Percentiles rank a stretch among this genome's conserved stretches.
These are phyloP conservation scores for Brachionus asplanchnoidis DNA, from an alignment of 1,140 invertebrate genomes.

Conservation along the genomic window DNA sequence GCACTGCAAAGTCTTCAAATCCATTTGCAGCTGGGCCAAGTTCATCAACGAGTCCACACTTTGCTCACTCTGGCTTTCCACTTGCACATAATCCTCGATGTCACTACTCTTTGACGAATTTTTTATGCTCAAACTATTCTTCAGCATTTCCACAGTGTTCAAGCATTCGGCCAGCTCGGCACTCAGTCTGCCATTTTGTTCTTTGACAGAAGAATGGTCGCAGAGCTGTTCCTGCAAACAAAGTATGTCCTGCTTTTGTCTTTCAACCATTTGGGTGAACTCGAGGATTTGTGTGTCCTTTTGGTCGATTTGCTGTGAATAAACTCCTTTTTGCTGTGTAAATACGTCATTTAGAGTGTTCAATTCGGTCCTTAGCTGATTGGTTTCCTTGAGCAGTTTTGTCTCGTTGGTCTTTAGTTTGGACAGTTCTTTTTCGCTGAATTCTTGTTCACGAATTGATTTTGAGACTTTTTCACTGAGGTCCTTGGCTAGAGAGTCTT, in stretches of 20 bases:
- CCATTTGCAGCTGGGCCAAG: constrained; percentile 6
- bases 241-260: not conserved
- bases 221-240: not conserved
- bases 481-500: not conserved
- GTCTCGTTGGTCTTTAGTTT: constrained; percentile 20
- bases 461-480: not conserved
- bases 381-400: not conserved
- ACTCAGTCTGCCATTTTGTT: not conserved
- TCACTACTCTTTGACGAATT: not conserved
- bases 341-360: not conserved
- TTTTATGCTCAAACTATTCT: not conserved
- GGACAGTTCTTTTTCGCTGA: not conserved
- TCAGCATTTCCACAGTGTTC: not conserved
- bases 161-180: not conserved
- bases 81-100: constrained; percentile 7
- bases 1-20: not conserved
- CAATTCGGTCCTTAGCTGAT: not conserved
- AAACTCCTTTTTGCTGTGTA: not conserved
- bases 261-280: not conserved
- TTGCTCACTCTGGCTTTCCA: not conserved
- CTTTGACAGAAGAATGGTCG: not conserved
- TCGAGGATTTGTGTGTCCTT: not conserved
- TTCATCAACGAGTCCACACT: constrained; percentile 1
- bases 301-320: not conserved
- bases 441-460: not conserved